Evolutionary conservation across 2,888 invertebrate genomes (phyloP).

Genomic region (Tetrapedia diversipes): DNA sequence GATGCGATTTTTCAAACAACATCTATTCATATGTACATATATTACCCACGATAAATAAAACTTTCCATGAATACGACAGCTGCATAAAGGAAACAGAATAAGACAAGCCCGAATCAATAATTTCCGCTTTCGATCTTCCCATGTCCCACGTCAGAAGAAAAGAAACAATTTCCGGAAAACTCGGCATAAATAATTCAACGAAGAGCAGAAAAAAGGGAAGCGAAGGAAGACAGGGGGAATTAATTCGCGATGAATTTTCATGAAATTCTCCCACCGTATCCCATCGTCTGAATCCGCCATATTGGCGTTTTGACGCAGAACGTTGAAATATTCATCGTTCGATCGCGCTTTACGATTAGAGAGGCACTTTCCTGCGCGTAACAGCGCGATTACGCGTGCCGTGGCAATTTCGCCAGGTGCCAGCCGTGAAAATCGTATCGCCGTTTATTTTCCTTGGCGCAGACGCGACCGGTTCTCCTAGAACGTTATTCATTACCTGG

Average conservation of each 20-base stretch:
- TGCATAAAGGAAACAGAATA: too few species aligned
- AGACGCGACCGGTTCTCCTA: not conserved
- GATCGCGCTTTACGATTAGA: constrained; percentile 37
- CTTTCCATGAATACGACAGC: not conserved
- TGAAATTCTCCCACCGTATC: not conserved
- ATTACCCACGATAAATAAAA: not conserved
- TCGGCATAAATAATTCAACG: not conserved
- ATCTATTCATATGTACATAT: too few species aligned
- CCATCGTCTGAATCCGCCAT: too few species aligned
- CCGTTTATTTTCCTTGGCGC: constrained; percentile 4
- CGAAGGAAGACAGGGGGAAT: constrained; percentile 6
- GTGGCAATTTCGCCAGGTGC: constrained; percentile 41
- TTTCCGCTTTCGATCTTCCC: not conserved
- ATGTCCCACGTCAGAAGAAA: not conserved
- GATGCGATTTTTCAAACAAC: too few species aligned
- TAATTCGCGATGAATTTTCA: constrained; percentile 40
- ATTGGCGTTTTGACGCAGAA: constrained; percentile 1
- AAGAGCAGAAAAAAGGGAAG: not conserved
- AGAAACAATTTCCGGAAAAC: not conserved
- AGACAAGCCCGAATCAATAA: too few species aligned
- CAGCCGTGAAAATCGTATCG: constrained; percentile 43
- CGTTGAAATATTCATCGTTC: constrained; percentile 27
- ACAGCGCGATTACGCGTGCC: constrained; percentile 18
- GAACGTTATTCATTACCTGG: constrained; percentile 85
- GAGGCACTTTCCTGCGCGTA: constrained; percentile 58